Base-by-base conservation (phyloP, 2,113 vertebrate species). In the Amia ocellicauda region DNA sequence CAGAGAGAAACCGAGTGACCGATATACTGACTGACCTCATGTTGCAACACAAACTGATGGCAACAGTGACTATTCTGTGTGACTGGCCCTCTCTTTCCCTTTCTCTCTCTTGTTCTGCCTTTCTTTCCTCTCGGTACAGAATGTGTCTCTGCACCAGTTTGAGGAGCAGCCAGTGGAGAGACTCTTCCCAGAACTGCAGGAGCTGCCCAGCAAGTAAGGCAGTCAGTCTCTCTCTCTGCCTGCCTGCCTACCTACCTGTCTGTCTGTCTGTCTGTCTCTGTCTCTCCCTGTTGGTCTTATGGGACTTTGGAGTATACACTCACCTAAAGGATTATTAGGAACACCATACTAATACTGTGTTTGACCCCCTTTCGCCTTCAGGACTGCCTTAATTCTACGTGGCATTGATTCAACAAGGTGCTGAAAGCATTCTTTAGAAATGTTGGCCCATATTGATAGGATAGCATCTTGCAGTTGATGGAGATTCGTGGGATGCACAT, bases 81-180 rank as follows among this genome's bases (percentile, higher is more conserved):
- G n/a, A n/a, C n/a, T n/a, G n/a, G n/a, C n/a, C n/a, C 43, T 66
- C 19, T 73, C 36, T 8, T 14, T 31, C 16, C 62, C 14, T 27
- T 19, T 57, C 17, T 13, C 27, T 26, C 2, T 67, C 41, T 64
- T 2, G 47, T 26, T 52, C 43, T 58, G 19, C 17, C 3, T 59
- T 51, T 11, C 41, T 56, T 29, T 19, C 63, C n/a, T 19, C 23
- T 49, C 63, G 64, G 42, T 11, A 36, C 78, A 96, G 93, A 94
- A 94, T 0, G 92, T 89, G 41, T 91, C 90, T 3, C 83, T 95
- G 23, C 94, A 96, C 68, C 93, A 95, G 80, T 96, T 96, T 83
- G 94, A 96, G 58, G 94, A 95, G 67, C 92, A 94, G 72, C 91
- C 93, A 0, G 91, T 94, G 60, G 91, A 93, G 70, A 88, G 75